These are phyloP conservation scores for Bryconaethiops microstoma DNA, from an alignment of 2,797 vertebrate genomes.

Conservation along the genomic window DNA sequence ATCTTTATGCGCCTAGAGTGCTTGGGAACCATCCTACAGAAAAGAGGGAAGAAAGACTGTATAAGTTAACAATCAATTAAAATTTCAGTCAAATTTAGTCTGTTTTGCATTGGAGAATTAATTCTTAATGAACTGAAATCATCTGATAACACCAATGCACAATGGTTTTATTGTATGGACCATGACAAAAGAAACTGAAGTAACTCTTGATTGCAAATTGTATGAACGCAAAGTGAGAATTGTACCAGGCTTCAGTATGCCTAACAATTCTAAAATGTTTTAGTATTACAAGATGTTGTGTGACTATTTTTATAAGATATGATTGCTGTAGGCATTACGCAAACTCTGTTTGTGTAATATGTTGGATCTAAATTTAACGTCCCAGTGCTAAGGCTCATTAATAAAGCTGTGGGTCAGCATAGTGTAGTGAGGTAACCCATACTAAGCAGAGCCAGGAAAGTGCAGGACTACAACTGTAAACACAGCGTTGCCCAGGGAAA, in stretches of 20 bases:
- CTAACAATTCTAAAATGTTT: background rate
- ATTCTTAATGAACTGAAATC: too few relatives aligned
- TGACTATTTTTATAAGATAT: background rate
- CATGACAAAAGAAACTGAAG: constrained; percentile 10
- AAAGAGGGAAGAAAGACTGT: too few relatives aligned
- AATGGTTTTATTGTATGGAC: constrained; percentile 49
- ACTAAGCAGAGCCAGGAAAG: constrained; percentile 49
- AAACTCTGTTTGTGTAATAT: constrained; percentile 23
- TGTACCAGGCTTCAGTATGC: background rate
- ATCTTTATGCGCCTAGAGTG: too few relatives aligned
- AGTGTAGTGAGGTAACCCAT: constrained; percentile 28
- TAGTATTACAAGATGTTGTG: too few relatives aligned
- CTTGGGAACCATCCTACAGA: too few relatives aligned
- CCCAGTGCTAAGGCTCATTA: constrained; percentile 35
- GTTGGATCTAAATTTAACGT: constrained; percentile 31
- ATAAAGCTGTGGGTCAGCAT: constrained; percentile 26
- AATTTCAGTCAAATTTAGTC: background rate
- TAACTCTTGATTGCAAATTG: background rate
- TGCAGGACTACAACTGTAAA: constrained; percentile 31
- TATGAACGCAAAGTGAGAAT: background rate
- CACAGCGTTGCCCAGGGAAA: constrained; percentile 37
- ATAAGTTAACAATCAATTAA: background rate
- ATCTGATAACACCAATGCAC: background rate
- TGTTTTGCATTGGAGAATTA: background rate
- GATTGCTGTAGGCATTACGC: background rate